phyloP scores from a whole-genome alignment of 2,797 vertebrate species.

The Rhincodon typus region DNA sequence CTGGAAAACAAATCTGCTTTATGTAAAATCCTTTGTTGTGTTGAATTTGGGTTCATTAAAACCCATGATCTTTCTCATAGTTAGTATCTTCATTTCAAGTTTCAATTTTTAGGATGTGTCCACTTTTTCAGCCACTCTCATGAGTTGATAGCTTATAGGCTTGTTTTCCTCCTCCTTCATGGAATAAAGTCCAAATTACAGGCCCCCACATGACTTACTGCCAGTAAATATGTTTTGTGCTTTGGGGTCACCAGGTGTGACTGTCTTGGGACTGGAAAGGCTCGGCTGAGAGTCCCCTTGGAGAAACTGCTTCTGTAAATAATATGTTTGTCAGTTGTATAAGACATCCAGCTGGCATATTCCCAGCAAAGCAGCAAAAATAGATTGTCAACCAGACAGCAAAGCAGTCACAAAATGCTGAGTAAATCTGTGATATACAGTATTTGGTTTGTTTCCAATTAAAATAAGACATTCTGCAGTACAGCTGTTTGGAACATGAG shows the following conservation, averaged over 20 bases:
- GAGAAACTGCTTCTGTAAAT: background rate
- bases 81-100: background rate
- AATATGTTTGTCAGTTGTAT: background rate
- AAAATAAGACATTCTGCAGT: background rate
- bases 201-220: background rate
- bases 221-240: constrained; percentile 10
- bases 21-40: background rate
- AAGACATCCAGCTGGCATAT: background rate
- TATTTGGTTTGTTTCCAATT: constrained; percentile 24
- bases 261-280: background rate
- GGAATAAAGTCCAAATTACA: background rate
- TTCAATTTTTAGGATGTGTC: background rate
- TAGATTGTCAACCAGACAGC: background rate
- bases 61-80: background rate
- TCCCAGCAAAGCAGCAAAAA: background rate
- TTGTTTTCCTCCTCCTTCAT: no score
- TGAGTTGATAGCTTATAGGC: background rate
- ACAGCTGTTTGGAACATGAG: background rate
- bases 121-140: background rate
- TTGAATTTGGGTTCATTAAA: background rate
- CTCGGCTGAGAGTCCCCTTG: background rate
- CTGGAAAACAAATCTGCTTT: background rate
- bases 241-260: background rate
- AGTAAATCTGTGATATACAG: background rate
- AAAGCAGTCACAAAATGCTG: background rate